These are phyloP conservation scores for Drosophila colorata DNA, from an alignment of 2,888 invertebrate species.

Conservation along the genomic window DNA sequence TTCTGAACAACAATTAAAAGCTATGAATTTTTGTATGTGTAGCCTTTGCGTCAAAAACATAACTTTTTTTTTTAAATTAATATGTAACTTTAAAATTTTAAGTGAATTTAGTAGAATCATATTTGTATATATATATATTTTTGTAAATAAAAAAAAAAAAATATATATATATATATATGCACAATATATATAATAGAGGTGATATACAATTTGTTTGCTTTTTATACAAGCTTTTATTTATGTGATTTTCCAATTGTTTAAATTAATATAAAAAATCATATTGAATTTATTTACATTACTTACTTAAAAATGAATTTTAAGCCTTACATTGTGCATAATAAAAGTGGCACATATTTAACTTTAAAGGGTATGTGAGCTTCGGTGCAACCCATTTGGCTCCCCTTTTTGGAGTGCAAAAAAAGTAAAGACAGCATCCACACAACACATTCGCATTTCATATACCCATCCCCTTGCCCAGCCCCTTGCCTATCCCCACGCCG, in stretches of 20 bases:
- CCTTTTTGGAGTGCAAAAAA: constrained; percentile 44
- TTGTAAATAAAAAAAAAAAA: too few relatives aligned
- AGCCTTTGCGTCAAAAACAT: background rate
- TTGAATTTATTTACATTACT: too few relatives aligned
- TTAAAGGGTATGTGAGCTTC: constrained; percentile 27
- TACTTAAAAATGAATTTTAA: background rate
- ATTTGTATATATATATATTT: too few relatives aligned
- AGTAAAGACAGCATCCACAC: constrained; percentile 59
- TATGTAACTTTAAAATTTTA: background rate
- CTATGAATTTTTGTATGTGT: background rate
- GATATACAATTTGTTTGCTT: too few relatives aligned
- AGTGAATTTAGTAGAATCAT: too few relatives aligned
- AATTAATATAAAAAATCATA: too few relatives aligned
- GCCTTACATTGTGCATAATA: background rate
- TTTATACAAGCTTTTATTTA: too few relatives aligned
- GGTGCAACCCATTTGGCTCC: background rate
- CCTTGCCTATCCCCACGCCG: constrained; percentile 35
- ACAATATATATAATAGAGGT: too few relatives aligned
- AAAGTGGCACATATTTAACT: background rate
- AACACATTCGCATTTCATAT: constrained; percentile 40
- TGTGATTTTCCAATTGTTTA: too few relatives aligned
- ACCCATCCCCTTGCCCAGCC: background rate
- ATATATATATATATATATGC: too few relatives aligned
- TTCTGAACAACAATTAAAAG: background rate
- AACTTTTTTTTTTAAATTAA: background rate